Percentiles rank a stretch among this genome's conserved stretches.
phyloP scores from a whole-genome alignment of 2,113 vertebrate species.

The Calidris pygmaea region DNA sequence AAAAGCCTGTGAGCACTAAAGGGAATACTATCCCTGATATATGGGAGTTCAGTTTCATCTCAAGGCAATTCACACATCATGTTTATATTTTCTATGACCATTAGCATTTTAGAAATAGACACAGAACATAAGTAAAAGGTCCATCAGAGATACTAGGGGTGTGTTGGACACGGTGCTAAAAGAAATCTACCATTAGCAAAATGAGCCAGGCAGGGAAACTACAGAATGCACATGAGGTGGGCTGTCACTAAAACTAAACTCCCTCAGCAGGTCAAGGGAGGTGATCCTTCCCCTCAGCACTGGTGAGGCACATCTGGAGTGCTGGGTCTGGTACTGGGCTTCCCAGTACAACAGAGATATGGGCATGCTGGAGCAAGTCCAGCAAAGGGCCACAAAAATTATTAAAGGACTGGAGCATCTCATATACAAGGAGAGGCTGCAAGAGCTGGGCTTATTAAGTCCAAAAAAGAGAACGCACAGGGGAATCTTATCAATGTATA shows the following conservation, averaged over 20 bases:
- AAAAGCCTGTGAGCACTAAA: not conserved
- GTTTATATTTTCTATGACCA: not conserved
- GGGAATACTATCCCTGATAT: not conserved
- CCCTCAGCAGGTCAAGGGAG: not conserved
- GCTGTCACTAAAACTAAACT: not conserved
- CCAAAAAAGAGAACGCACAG: not conserved
- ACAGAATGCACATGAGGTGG: not conserved
- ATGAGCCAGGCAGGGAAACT: not conserved
- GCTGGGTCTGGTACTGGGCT: no score
- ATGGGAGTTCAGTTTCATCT: not conserved
- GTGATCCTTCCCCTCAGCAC: not conserved
- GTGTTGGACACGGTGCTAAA: not conserved
- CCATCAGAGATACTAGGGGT: not conserved
- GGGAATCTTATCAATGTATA: not conserved
- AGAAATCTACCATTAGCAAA: not conserved
- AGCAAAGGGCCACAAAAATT: not conserved
- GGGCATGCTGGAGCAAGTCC: not conserved
- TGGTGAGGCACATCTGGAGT: not conserved
- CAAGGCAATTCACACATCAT: not conserved
- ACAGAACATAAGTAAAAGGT: not conserved
- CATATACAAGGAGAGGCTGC: not conserved
- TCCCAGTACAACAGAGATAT: not conserved
- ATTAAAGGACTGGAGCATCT: not conserved
- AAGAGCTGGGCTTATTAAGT: not conserved
- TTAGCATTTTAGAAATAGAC: not conserved